phyloP scores from a whole-genome alignment of 2,888 invertebrate species.

The Philereme vetulata region DNA sequence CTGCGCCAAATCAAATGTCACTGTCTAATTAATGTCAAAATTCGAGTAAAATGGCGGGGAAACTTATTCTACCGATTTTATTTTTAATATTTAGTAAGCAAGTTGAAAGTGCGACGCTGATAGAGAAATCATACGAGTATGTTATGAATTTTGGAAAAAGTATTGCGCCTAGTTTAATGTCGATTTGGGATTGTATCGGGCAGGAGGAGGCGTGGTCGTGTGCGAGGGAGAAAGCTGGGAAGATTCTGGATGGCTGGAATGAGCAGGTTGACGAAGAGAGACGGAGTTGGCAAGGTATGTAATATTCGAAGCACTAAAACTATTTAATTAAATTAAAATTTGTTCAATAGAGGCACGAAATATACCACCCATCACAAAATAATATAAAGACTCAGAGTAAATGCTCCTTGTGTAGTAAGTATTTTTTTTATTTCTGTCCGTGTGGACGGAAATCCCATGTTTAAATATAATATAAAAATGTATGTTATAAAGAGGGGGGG shows the following conservation, averaged over 20 bases:
- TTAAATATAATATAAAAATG: too few species aligned
- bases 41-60: slow-evolving; percentile 53
- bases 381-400: too few species aligned
- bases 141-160: slow-evolving; percentile 68
- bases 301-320: too few species aligned
- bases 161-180: slow-evolving; percentile 79
- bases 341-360: too few species aligned
- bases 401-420: too few species aligned
- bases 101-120: slow-evolving; percentile 65
- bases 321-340: too few species aligned
- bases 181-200: slow-evolving; percentile 80
- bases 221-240: slow-evolving; percentile 80
- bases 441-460: too few species aligned
- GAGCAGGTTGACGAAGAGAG: slow-evolving; percentile 65
- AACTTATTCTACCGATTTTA: slow-evolving; percentile 43
- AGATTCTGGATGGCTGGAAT: slow-evolving; percentile 74
- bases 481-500: too few species aligned
- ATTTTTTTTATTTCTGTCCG: too few species aligned
- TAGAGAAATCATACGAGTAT: slow-evolving; percentile 71
- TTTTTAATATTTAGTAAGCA: slow-evolving; percentile 52
- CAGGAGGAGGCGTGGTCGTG: slow-evolving; percentile 80
- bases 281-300: slow-evolving; percentile 70
- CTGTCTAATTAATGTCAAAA: slow-evolving; percentile 17
- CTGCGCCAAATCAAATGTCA: background rate
- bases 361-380: too few species aligned